Evolutionary conservation across 2,797 vertebrate species (phyloP), one percentile per base, ranked within the genome.

Genomic region (Tympanoctomys barrerae): DNA sequence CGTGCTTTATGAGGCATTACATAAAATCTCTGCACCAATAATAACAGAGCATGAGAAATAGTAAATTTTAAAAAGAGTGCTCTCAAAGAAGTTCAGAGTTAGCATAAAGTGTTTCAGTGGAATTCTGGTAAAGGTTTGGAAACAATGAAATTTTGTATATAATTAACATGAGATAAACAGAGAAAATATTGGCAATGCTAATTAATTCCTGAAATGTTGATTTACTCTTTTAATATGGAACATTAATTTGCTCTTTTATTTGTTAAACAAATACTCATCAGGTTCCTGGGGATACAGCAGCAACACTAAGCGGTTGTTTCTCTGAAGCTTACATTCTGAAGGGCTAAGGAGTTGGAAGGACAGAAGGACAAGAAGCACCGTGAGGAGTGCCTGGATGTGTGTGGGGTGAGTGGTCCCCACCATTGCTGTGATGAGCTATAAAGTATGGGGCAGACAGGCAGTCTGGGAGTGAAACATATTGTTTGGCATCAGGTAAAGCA

Each of bases 81-180:
- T 73, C 73, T 85, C 2, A 88, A 80, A 75, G 13, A 81, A 81
- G 21, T n/a, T 89, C 39, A 71, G 80, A 31, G 19, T 81, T 54
- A 85, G 19, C 33, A 66, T 39, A 33, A 94, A 92, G 14, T 22
- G 88, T 90, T 89, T 68, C 33, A 28, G 61, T 14, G 46, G 28
- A 87, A 91, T 96, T 94, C 89, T 83, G 49, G 26, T 95, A 61
- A 94, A 28, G 42, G 57, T 80, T 95, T 84, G 84, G 71, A 31
- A 80, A 64, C 59, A 85, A 87, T 59, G 28, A 46, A 93, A 59
- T 0, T 75, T 49, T 28, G 46, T 77, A 10, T 59, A 33, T 39
- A 42, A 2, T 75, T 94, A 64, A 42, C 81, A 68, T 78, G 64
- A 87, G 84, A 77, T 87, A 93, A 91, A 61, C 6, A 80, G 81